These are phyloP conservation scores for Leptura quadrifasciata DNA, from an alignment of 2,888 invertebrate species.

Conservation along the genomic window DNA sequence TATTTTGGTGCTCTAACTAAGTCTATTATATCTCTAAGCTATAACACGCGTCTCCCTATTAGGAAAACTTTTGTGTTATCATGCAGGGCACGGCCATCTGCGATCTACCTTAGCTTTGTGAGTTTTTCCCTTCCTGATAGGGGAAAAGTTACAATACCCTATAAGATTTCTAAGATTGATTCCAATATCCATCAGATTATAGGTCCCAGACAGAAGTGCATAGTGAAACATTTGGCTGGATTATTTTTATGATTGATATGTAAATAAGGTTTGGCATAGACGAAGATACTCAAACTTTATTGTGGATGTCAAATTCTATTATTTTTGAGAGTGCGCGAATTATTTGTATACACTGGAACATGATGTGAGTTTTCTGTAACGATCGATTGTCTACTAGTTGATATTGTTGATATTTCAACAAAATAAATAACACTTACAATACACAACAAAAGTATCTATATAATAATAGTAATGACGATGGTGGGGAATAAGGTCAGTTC, in stretches of 20 bases:
- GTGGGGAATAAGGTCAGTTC: no score
- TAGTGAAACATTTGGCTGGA: constrained; percentile 49
- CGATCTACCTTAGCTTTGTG: constrained; percentile 50
- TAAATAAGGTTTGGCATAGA: constrained; percentile 52
- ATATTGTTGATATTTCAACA: no score
- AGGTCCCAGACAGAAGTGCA: constrained; percentile 43
- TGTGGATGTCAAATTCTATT: neutral
- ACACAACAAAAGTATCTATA: no score
- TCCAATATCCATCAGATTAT: constrained; percentile 55
- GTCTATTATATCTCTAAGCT: constrained; percentile 35
- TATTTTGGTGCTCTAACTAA: constrained; percentile 28
- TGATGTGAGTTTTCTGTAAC: neutral
- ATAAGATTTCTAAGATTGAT: constrained; percentile 54
- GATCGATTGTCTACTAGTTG: neutral
- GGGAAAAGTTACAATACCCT: constrained; percentile 35
- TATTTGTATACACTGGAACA: neutral
- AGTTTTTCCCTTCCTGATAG: constrained; percentile 44
- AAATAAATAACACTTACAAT: no score
- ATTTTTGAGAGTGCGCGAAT: neutral
- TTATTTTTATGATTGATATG: constrained; percentile 60
- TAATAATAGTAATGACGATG: no score
- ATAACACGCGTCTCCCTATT: constrained; percentile 49
- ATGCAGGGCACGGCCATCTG: constrained; percentile 61
- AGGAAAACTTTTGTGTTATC: constrained; percentile 63
- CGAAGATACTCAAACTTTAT: constrained; percentile 2